Evolutionary conservation across 2,113 vertebrate species (phyloP), one percentile per base, ranked within the genome.

Genomic region (Rhynchomys soricoides): DNA sequence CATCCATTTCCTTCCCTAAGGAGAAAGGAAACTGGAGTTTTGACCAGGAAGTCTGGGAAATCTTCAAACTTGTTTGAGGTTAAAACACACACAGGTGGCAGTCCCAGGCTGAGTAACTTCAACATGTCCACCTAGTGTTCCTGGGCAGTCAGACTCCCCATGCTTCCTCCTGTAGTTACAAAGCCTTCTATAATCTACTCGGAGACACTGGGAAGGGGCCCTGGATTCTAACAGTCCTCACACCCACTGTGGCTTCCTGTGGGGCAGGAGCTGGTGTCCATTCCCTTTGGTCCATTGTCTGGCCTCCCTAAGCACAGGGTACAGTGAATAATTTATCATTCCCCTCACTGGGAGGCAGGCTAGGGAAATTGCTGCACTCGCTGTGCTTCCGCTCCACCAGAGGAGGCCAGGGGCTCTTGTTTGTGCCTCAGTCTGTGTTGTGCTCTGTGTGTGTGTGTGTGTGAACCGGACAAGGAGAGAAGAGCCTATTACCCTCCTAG

Each of bases 241-340:
- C 34, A 40, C 81, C 34, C 48, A 34, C 52, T 21, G 37, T 66
- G 82, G 62, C 79, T 92, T 94, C 64, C 86, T 96, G 78, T 79
- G 43, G 77, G 82, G 78, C 74, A 31, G 75, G 29, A 75, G 40
- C 66, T 91, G 48, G 95, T 93, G 89, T 95, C 37, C 88, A 13
- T 95, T 96, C 92, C 85, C 45, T 94, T 52, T 52, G n/a, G 57
- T 70, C 95, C 95, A 94, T 93, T 96, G 96, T 97, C 82, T 93
- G 85, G 86, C 59, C 71, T 95, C 89, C 24, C 9, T 48, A 26
- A 48, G 70, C 94, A 95, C 88, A 74, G 95, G 89, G 77, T 62
- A 1, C 37, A 19, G 92, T 97, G 94, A 97, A 97, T 97, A 95
- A 98, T 97, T 95, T 89, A 97, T 95, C 77, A 50, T 29, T 93